Percentiles rank a stretch among this genome's conserved stretches.
phyloP scores from a whole-genome alignment of 2,113 vertebrate species.

The Sigmodon hispidus region DNA sequence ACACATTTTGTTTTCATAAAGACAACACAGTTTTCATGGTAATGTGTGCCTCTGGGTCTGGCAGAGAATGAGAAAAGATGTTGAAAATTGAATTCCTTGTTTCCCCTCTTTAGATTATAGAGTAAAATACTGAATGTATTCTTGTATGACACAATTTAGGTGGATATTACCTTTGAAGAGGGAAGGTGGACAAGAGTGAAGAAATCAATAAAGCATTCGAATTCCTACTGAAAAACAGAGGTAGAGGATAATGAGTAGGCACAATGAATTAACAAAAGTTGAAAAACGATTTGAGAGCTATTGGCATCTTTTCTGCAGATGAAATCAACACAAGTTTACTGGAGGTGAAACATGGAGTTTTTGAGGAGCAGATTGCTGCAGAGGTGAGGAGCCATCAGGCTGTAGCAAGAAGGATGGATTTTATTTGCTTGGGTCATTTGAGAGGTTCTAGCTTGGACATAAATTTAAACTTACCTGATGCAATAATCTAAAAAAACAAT shows the following conservation, averaged over 20 bases:
- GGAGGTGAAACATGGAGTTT: neutral
- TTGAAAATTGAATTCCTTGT: slow-evolving; percentile 67
- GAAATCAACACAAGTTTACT: neutral
- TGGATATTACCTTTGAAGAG: slow-evolving; percentile 58
- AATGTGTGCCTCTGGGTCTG: slow-evolving; percentile 62
- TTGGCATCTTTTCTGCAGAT: neutral
- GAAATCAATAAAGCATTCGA: slow-evolving; percentile 44
- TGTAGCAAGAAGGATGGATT: neutral
- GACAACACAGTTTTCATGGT: slow-evolving; percentile 63
- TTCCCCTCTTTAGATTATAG: slow-evolving; percentile 41
- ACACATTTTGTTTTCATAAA: slow-evolving; percentile 75
- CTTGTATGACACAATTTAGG: slow-evolving; percentile 36
- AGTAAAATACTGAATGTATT: slow-evolving; percentile 37
- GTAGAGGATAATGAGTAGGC: neutral
- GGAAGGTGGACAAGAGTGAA: slow-evolving; percentile 46
- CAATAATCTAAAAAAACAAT: slow-evolving; percentile 23
- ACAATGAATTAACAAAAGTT: neutral
- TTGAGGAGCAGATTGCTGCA: neutral
- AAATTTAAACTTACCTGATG: slow-evolving; percentile 22
- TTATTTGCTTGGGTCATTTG: slow-evolving; percentile 24
- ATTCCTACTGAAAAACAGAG: slow-evolving; percentile 6
- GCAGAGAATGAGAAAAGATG: slow-evolving; percentile 61
- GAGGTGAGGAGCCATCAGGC: neutral
- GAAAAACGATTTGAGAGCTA: neutral
- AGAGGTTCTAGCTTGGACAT: neutral